Evolutionary conservation across 2,797 vertebrate species (phyloP), one percentile per base, ranked within the genome.

Genomic region (Podarcis lilfordi): DNA sequence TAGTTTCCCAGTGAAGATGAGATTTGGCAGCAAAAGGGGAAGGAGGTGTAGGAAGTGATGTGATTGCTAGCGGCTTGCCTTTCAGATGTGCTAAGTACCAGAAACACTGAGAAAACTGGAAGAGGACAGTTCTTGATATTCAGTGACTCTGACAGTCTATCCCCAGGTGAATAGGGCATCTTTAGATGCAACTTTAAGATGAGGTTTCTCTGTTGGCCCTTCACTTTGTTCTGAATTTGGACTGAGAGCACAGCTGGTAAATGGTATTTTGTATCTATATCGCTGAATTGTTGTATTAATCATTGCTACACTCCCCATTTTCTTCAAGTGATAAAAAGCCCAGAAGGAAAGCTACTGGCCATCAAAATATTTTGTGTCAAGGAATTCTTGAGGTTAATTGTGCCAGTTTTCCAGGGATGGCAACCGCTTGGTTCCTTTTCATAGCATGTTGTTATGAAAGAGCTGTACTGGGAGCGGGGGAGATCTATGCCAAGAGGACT

Each of bases 11-110:
- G 45, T 9, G 66, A 83, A 83, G 17, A 59, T 59, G 43, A 83
- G 59, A 69, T 55, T 45, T 82, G 74, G n/a, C 80, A 68, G 72
- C 32, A 43, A 68, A 15, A 35, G 8, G 66, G 32, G 10, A 84
- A 83, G 32, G 35, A 35, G 8, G 25, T 78, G 43, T 69, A 68
- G 59, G 21, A 50, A 40, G 35, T 69, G 61, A n/a, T 78, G 74
- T 69, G 80, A 69, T 55, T 83, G 74, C 43, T 83, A n/a, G 43
- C 2, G 40, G 74, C 86, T 83, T 77, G 87, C 69, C 27, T 88
- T 83, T 83, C 72, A 68, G 72, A 77, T 83, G 61, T 83, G 80
- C 5, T 71, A 84, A 77, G 40, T 88, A 66, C 68, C 43, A 40
- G 74, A 71, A 78, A 69, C 43, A 23, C 64, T 50, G 23, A 68